These are phyloP conservation scores for Lophochroa leadbeateri DNA, from an alignment of 2,113 vertebrate genomes.

Conservation along the genomic window DNA sequence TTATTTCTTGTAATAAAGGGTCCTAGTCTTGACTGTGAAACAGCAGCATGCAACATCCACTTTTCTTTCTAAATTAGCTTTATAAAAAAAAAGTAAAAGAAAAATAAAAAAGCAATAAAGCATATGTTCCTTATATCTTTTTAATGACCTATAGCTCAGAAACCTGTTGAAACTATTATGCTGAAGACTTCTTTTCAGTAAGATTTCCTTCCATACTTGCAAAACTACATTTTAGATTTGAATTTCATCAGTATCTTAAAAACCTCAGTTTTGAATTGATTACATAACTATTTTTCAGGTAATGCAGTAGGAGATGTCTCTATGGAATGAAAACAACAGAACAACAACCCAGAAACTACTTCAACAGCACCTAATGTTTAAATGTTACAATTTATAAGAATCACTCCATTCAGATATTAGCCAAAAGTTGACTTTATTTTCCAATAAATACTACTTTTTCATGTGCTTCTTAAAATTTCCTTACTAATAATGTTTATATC, in stretches of 20 bases:
- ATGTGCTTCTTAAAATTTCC: neutral
- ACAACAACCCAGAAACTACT: neutral
- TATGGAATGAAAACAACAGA: neutral
- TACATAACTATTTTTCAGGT: neutral
- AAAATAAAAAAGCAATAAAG: neutral
- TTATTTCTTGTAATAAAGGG: neutral
- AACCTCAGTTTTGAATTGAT: neutral
- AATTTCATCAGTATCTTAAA: neutral
- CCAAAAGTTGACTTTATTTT: neutral
- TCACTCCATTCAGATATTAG: neutral
- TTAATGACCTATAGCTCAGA: neutral
- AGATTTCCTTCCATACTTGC: neutral
- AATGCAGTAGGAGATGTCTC: neutral
- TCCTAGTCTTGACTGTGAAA: neutral
- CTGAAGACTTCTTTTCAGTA: neutral
- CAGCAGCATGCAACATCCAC: neutral
- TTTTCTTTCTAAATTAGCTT: neutral
- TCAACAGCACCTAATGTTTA: neutral
- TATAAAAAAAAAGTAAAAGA: neutral
- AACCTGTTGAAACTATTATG: neutral
- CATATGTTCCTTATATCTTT: neutral
- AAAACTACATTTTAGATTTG: no score
- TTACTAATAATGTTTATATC: neutral
- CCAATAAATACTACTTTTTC: neutral
- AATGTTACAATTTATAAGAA: neutral